Conservation (phyloP, 2,797 vertebrate genomes). For the Leontocebus nigricollis region DNA sequence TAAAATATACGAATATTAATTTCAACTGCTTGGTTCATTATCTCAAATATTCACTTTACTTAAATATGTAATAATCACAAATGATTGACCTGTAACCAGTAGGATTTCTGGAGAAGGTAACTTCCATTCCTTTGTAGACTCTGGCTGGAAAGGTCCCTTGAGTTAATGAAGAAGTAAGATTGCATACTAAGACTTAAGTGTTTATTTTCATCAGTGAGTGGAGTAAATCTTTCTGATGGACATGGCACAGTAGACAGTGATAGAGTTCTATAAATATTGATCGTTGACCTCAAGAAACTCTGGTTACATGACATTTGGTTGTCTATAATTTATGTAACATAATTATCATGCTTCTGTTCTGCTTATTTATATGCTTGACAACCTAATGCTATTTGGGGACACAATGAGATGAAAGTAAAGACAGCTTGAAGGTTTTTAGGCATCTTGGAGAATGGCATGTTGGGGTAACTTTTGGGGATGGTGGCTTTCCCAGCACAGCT, state of each 20-base stretch:
- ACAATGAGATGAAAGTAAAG: background rate
- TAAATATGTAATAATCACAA: background rate
- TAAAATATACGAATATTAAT: background rate
- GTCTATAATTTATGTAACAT: slow-evolving; percentile 5
- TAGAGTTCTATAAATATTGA: background rate
- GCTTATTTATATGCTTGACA: background rate
- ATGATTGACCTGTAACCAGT: background rate
- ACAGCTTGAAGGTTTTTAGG: background rate
- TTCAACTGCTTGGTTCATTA: slow-evolving; percentile 2
- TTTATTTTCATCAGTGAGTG: background rate
- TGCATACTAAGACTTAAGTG: background rate
- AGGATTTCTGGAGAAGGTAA: slow-evolving; percentile 20
- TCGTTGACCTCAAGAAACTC: slow-evolving; percentile 14
- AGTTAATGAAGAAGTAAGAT: slow-evolving; percentile 13
- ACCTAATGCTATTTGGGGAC: background rate
- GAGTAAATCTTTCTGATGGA: background rate
- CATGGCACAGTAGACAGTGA: background rate
- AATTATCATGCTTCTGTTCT: slow-evolving; percentile 1
- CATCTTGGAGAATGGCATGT: background rate
- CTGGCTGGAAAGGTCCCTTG: background rate
- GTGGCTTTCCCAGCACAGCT: background rate
- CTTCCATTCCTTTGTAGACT: background rate
- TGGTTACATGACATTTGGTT: background rate
- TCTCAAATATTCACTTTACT: background rate
- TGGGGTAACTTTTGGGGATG: background rate